Percentiles rank a stretch among this genome's conserved stretches.
Conservation (phyloP, 2,797 vertebrate genomes). For the Poliocrania exsul region DNA sequence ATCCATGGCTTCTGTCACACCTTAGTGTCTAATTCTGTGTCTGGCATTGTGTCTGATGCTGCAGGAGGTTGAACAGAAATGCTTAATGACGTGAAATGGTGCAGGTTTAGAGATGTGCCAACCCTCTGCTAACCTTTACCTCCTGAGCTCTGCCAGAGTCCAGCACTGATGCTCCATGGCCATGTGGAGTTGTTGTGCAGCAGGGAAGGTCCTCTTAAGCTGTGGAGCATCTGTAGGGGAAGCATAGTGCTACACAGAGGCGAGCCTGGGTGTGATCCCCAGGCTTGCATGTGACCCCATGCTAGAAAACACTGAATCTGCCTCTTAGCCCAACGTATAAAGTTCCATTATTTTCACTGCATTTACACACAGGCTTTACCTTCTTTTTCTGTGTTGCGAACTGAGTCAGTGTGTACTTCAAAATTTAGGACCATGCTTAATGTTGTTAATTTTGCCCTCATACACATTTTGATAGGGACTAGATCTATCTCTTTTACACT, state of each 20-base stretch:
- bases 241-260: neutral
- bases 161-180: neutral
- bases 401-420: neutral
- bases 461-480: neutral
- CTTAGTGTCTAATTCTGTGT: neutral
- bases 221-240: neutral
- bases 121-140: neutral
- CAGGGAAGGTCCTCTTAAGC: neutral
- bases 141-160: neutral
- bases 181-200: neutral
- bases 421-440: neutral
- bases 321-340: neutral
- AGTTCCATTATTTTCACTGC: neutral
- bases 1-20: neutral
- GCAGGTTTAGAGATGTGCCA: neutral
- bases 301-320: neutral
- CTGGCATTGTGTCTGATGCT: neutral
- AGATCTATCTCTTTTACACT: neutral
- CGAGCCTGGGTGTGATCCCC: accelerated
- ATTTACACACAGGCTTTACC: neutral
- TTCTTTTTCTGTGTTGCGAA: neutral
- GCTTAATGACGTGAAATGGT: neutral
- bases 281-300: accelerated
- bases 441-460: neutral
- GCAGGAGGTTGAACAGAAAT: neutral